phyloP scores from a whole-genome alignment of 2,113 vertebrate genomes.

The Malurus cyaneus region DNA sequence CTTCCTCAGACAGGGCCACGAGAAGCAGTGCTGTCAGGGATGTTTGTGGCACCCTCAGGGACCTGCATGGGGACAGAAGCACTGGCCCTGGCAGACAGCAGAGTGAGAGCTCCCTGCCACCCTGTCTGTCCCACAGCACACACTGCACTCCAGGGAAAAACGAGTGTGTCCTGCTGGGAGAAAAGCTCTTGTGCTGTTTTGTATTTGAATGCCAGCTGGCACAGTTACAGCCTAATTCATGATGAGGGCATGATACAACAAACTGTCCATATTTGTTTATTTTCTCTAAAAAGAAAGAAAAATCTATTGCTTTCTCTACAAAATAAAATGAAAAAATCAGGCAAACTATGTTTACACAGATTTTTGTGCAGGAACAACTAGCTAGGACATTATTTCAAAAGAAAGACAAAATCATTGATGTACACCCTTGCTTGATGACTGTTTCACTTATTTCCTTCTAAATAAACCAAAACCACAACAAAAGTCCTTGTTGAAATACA shows the following conservation, averaged over 20 bases:
- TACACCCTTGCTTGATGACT: not conserved
- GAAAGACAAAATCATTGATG: not conserved
- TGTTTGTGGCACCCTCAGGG: not conserved
- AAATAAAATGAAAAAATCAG: not conserved
- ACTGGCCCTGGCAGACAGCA: not conserved
- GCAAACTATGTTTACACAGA: not conserved
- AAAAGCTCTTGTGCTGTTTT: not conserved
- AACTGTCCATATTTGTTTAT: not conserved
- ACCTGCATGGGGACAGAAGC: not conserved
- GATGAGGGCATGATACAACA: not conserved
- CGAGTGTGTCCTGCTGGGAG: rapidly evolving
- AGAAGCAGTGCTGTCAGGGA: not conserved
- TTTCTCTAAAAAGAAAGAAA: not conserved
- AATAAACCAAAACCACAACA: not conserved
- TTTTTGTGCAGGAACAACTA: not conserved
- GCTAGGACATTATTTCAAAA: not conserved
- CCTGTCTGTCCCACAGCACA: not conserved
- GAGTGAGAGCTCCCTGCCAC: rapidly evolving
- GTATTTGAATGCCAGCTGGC: not conserved
- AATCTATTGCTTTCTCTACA: not conserved
- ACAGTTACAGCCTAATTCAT: not conserved
- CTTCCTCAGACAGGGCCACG: not conserved
- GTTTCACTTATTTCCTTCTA: not conserved
- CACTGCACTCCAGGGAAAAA: not conserved
- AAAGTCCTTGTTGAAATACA: not conserved